Percentiles rank a stretch among this genome's conserved stretches.
These are phyloP conservation scores for Perithous albicinctus DNA, from an alignment of 2,888 invertebrate species.

Conservation along the genomic window DNA sequence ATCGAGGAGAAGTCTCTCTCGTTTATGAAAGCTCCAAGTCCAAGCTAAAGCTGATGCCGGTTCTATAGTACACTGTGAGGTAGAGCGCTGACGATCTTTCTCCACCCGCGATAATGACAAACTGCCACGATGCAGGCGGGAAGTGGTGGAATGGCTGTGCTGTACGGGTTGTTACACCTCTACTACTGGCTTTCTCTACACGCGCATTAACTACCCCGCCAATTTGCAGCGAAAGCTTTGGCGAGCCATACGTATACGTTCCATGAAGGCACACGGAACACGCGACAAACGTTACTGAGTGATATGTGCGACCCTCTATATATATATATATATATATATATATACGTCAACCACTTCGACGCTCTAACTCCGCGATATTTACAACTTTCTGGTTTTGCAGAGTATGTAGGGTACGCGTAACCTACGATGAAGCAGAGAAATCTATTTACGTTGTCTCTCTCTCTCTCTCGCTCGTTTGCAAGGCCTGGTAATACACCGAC, in stretches of 20 bases:
- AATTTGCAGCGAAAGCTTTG: slow-evolving; percentile 39
- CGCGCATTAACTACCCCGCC: slow-evolving; percentile 23
- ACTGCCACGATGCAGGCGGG: slow-evolving; percentile 49
- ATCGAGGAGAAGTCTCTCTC: background rate
- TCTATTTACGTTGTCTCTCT: background rate
- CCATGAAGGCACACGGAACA: slow-evolving; percentile 20
- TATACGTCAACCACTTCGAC: background rate
- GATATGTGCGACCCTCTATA: slow-evolving; percentile 24
- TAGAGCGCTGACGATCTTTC: background rate
- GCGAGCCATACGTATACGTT: slow-evolving; percentile 10
- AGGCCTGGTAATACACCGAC: slow-evolving; percentile 7
- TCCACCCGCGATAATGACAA: slow-evolving; percentile 70
- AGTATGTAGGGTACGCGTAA: slow-evolving; percentile 34
- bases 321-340: background rate
- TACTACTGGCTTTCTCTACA: background rate
- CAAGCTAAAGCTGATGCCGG: slow-evolving; percentile 2
- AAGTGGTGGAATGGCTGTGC: slow-evolving; percentile 7
- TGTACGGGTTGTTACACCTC: background rate
- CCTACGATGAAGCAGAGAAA: slow-evolving; percentile 11
- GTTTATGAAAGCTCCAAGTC: background rate
- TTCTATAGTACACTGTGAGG: background rate
- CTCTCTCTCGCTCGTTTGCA: slow-evolving; percentile 4
- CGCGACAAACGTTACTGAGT: slow-evolving; percentile 63
- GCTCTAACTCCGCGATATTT: slow-evolving; percentile 52
- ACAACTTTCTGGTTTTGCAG: slow-evolving; percentile 37